phyloP scores from a whole-genome alignment of 1,140 invertebrate species.

The Solen grandis region DNA sequence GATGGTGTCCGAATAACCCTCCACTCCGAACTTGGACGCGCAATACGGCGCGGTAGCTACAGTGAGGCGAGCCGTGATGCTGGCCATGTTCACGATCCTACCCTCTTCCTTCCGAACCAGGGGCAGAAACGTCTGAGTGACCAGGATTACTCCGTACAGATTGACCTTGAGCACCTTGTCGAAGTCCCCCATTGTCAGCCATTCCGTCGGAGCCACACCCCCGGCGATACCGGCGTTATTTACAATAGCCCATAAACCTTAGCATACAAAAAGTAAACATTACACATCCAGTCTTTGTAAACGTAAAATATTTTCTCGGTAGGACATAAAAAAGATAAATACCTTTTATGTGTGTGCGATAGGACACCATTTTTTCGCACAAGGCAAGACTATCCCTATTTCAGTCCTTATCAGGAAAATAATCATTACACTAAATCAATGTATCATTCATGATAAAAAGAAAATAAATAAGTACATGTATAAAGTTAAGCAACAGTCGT shows the following conservation, averaged over 20 bases:
- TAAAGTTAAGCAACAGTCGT: no score
- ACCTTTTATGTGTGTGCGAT: no score
- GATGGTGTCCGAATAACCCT: slow-evolving; percentile 64
- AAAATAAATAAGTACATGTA: no score
- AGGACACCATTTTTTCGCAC: no score
- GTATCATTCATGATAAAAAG: no score
- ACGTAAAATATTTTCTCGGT: no score
- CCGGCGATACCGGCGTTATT: slow-evolving; percentile 70
- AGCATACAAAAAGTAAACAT: no score
- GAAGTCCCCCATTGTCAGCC: slow-evolving; percentile 58
- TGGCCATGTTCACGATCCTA: slow-evolving; percentile 66
- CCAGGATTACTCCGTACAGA: slow-evolving; percentile 62
- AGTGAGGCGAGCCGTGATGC: slow-evolving; percentile 58
- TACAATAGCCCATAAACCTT: slow-evolving; percentile 72
- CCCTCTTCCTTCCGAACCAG: slow-evolving; percentile 60
- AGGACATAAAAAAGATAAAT: no score
- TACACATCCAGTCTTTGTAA: no score
- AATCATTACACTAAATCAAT: no score
- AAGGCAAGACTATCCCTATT: no score
- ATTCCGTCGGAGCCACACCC: slow-evolving; percentile 50
- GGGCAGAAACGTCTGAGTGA: slow-evolving; percentile 65
- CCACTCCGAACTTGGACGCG: slow-evolving; percentile 65
- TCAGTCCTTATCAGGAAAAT: no score
- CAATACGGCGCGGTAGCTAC: slow-evolving; percentile 54
- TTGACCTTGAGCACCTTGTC: slow-evolving; percentile 54